Evolutionary conservation across 2,888 invertebrate genomes (phyloP), one percentile per base, ranked within the genome.

Genomic region (Bombylius major): DNA sequence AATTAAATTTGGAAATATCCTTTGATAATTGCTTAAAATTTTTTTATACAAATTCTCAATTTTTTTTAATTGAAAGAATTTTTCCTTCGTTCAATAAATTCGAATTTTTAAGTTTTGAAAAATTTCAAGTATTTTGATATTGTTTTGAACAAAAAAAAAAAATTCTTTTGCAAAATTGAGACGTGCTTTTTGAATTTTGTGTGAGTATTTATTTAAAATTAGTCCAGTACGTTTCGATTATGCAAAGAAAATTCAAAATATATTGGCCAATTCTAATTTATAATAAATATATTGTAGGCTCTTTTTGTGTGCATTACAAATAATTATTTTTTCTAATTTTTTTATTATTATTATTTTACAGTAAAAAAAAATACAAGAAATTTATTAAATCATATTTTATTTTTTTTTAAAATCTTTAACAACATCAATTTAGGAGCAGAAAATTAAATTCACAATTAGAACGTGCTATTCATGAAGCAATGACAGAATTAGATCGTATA

Each of bases 391-490:
- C 1, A 11, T n/a, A n/a, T n/a, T n/a, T n/a, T 50, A 51, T 5
- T 52, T 51, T 56, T 47, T 50, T 5, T 45, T 45, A 3, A n/a
- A 4, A 14, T n/a, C 44, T 12, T 44, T 13, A 23, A 23, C 1
- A 23, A 23, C 1, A 23, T 2, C 23, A 62, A 72, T 77, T 65
- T 81, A 93, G 92, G 83, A 90, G 90, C 81, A 85, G 92, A 81
- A 91, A 91, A 86, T 79, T 92, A 80, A 91, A 90, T 76, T 83
- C 85, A 64, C 87, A 89, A 72, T 79, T 93, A 68, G 92, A 93
- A 76, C 87, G 87, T 69, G 92, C 92, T 56, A 92, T 93, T 69
- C 91, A 93, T 78, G 91, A 93, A 76, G 92, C 92, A 56, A 90
- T 93, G 90, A 80, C 84, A 62, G 91, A 91, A 73, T 76, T 93